These are phyloP conservation scores for Creontiades dilutus DNA, from an alignment of 2,888 invertebrate species.

Conservation along the genomic window DNA sequence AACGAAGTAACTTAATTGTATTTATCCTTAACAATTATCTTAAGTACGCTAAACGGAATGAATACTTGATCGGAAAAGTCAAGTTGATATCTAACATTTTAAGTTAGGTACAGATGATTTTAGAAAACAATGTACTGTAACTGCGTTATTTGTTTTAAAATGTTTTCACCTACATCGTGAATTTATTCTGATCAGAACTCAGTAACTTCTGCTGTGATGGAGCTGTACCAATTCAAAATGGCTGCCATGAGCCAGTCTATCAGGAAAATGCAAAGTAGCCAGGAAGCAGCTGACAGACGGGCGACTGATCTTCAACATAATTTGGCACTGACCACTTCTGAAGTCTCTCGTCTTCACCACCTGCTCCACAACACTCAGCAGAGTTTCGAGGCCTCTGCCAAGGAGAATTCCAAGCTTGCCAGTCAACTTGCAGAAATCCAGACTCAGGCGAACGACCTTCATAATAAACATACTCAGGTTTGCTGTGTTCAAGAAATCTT, in stretches of 20 bases:
- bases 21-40: too few relatives aligned
- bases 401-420: conserved; percentile 79
- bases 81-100: too few relatives aligned
- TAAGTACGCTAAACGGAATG: too few relatives aligned
- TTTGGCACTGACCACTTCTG: conserved; percentile 79
- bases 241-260: conserved; percentile 81
- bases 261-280: conserved; percentile 79
- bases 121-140: too few relatives aligned
- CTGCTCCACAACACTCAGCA: conserved; percentile 80
- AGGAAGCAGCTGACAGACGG: conserved; percentile 80
- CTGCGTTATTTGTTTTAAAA: too few relatives aligned
- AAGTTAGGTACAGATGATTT: too few relatives aligned
- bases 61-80: too few relatives aligned
- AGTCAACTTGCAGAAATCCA: conserved; percentile 80
- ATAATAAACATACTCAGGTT: conserved; percentile 79
- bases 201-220: conserved; percentile 84
- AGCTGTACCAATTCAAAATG: conserved; percentile 86
- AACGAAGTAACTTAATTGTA: conserved; percentile 78
- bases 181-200: conserved; percentile 50
- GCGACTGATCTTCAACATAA: conserved; percentile 80
- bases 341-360: conserved; percentile 80
- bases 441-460: conserved; percentile 79
- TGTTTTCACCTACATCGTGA: too few relatives aligned
- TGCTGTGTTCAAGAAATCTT: conserved; percentile 75
- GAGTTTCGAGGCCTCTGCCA: conserved; percentile 79